Evolutionary conservation across 2,888 invertebrate genomes (phyloP).

Genomic region (Cetonia aurata): DNA sequence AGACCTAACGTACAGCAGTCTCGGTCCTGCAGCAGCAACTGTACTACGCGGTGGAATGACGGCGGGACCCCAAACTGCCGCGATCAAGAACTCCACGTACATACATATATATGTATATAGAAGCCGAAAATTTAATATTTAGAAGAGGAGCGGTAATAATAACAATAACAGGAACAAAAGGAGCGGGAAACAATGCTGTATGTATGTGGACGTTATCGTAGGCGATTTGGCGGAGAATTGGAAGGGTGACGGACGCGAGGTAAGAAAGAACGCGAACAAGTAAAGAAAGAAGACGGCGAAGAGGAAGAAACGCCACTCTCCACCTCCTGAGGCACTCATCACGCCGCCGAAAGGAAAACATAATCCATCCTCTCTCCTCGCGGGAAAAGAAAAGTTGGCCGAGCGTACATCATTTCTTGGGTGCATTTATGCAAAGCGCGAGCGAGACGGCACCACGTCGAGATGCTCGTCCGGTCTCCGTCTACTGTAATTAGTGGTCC

Average conservation of each 20-base stretch:
- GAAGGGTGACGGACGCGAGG: slow-evolving; percentile 38
- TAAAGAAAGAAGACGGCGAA: slow-evolving; percentile 34
- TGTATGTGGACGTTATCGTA: slow-evolving; percentile 33
- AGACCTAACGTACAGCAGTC: slow-evolving; percentile 40
- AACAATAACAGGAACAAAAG: not conserved
- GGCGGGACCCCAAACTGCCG: slow-evolving; percentile 25
- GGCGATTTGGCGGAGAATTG: slow-evolving; percentile 48
- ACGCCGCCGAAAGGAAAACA: slow-evolving; percentile 65
- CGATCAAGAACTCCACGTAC: slow-evolving; percentile 21
- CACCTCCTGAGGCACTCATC: slow-evolving; percentile 40
- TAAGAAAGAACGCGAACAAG: slow-evolving; percentile 26
- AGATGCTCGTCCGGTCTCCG: slow-evolving; percentile 42
- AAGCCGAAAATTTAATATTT: not conserved
- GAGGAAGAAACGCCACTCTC: slow-evolving; percentile 36
- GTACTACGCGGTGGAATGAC: slow-evolving; percentile 18
- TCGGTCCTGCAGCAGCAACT: slow-evolving; percentile 38
- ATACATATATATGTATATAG: not conserved
- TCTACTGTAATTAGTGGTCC: slow-evolving; percentile 67
- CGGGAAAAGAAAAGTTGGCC: slow-evolving; percentile 58
- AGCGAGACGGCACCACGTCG: slow-evolving; percentile 44
- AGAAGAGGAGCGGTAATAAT: slow-evolving; percentile 10
- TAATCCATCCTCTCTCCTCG: slow-evolving; percentile 67
- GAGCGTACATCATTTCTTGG: slow-evolving; percentile 61
- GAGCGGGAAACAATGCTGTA: not conserved
- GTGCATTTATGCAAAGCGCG: slow-evolving; percentile 65